Base-by-base conservation (phyloP, 1,140 invertebrate species). In the Drosophila arizonae region DNA sequence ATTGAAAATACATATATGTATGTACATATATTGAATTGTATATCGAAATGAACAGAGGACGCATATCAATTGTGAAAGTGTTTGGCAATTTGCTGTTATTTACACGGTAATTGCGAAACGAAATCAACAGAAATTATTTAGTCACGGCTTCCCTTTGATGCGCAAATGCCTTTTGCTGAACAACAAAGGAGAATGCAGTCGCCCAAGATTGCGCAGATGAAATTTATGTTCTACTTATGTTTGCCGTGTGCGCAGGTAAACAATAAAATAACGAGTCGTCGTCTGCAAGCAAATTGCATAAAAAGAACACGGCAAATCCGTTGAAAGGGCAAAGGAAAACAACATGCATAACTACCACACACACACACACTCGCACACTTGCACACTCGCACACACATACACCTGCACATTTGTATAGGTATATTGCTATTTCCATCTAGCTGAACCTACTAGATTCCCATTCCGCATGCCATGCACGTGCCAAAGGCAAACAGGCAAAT, bases 201-300 rank as follows among this genome's bases (percentile, higher is more conserved):
- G n/a, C 46, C 55, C 63, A 50, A 56, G 64, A 66, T 62, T 62
- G 24, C 51, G 45, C 24, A 36, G 28, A 45, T 43, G 36, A 48
- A 74, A 74, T 75, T 75, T 75, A 75, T 75, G 72, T 72, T 45
- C 62, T 66, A 41, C 69, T 58, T 56, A 58, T 72, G 55, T 60
- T 72, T 67, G 70, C 24, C 39, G 26, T 72, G 50, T 81, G 72
- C 69, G 62, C 65, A 82, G 72, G 82, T 81, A 86, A 86, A 86
- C 82, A 86, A 86, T 86, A 88, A 86, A 86, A 86, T 86, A 86
- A 86, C 82, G 84, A 86, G 76, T 82, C 77, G 82, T 82, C 84
- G 82, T 82, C 84, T 86, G 84, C 69, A 76, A 76, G 79, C 66
- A 86, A 88, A 86, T 88, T 86, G 82, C 84, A 79, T 87, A 75